Evolutionary conservation across 1,140 invertebrate genomes (phyloP).

Genomic region (Drosophila nasuta): DNA sequence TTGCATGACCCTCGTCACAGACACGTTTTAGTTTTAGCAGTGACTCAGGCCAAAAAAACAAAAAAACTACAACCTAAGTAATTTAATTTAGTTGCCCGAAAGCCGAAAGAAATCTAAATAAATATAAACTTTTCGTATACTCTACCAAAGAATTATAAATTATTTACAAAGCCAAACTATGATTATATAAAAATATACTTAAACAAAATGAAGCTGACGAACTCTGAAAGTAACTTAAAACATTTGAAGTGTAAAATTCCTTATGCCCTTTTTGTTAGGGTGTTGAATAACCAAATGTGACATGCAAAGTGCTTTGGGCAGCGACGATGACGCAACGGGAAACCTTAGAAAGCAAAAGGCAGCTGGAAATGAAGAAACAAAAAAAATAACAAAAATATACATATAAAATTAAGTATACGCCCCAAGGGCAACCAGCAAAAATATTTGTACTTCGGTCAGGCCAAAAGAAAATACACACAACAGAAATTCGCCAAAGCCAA

Average conservation of each 20-base stretch:
- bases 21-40: conserved; percentile 24
- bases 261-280: conserved; percentile 5
- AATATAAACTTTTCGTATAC: background rate
- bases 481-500: background rate
- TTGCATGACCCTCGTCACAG: conserved; percentile 41
- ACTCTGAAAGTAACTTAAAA: background rate
- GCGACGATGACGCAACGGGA: conserved; percentile 54
- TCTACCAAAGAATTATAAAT: too few species aligned
- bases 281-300: conserved; percentile 30
- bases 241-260: background rate
- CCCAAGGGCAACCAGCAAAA: conserved; percentile 39
- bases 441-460: conserved; percentile 28
- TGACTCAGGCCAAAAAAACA: conserved; percentile 42
- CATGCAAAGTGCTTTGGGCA: conserved; percentile 45
- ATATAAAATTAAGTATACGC: conserved; percentile 47
- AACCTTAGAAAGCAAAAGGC: conserved; percentile 48
- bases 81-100: conserved; percentile 53
- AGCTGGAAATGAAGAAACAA: background rate
- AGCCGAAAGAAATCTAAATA: conserved; percentile 8
- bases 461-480: conserved; percentile 17
- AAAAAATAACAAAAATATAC: conserved; percentile 13
- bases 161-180: too few species aligned
- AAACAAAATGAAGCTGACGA: background rate
- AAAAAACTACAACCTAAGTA: conserved; percentile 21
- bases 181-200: too few species aligned